phyloP scores from a whole-genome alignment of 1,140 invertebrate species.

The Ceratosolen fusciceps region DNA sequence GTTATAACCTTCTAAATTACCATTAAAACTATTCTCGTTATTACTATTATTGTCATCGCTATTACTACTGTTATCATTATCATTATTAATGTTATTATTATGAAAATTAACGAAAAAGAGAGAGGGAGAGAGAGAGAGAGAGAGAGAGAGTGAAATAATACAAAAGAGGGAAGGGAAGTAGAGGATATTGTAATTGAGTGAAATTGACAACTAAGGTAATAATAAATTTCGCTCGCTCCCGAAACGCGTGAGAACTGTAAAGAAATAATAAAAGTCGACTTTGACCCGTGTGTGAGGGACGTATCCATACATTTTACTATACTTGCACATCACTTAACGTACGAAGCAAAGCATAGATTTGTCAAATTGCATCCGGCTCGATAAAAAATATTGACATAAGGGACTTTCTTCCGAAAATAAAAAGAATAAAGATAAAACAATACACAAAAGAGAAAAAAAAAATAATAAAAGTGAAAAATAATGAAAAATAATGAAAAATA shows the following conservation, averaged over 20 bases:
- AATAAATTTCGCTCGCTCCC: background rate
- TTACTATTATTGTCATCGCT: no score
- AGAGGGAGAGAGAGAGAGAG: no score
- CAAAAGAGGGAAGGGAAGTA: background rate
- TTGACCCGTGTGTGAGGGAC: conserved; percentile 2
- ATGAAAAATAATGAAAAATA: conserved; percentile 23
- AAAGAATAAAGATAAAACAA: no score
- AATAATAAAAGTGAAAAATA: no score
- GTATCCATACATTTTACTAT: conserved; percentile 40
- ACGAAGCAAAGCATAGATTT: background rate
- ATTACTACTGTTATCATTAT: background rate
- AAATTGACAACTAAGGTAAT: conserved; percentile 28
- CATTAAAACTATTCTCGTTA: no score
- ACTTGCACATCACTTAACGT: conserved; percentile 21
- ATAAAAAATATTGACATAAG: conserved; percentile 47
- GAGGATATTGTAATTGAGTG: conserved; percentile 10
- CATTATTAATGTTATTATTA: background rate
- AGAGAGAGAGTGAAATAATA: background rate
- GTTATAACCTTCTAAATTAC: no score
- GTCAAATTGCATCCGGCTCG: conserved; percentile 27
- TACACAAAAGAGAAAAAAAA: no score
- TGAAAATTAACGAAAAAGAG: no score
- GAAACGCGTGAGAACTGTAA: conserved; percentile 17
- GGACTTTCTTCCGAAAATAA: conserved; percentile 40
- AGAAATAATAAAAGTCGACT: background rate